Percentiles rank a stretch among this genome's conserved stretches.
These are phyloP conservation scores for Pseudomyrmex pallidus DNA, from an alignment of 1,140 invertebrate species.

Conservation along the genomic window DNA sequence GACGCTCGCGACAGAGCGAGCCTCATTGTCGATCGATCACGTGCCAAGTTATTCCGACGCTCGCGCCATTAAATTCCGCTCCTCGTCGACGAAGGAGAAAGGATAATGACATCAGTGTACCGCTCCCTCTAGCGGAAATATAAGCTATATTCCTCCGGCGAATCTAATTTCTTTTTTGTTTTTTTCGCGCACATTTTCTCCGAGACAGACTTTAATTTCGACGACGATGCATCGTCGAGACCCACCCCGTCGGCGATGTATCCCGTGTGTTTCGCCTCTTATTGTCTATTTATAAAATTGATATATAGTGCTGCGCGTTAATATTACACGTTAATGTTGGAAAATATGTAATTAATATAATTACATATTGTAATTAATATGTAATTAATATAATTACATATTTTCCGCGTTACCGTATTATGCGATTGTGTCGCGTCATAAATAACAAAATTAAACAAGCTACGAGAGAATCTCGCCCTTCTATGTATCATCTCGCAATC, in stretches of 20 bases:
- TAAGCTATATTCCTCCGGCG: not conserved
- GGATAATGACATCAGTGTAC: constrained; percentile 25
- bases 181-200: not conserved
- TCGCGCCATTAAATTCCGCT: constrained; percentile 35
- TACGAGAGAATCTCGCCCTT: not conserved
- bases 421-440: not conserved
- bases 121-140: not conserved
- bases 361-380: too few relatives aligned
- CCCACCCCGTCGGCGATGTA: too few relatives aligned
- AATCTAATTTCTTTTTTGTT: not conserved
- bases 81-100: constrained; percentile 9
- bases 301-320: too few relatives aligned
- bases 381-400: too few relatives aligned
- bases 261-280: not conserved
- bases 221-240: not conserved
- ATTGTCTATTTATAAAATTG: not conserved
- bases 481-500: too few relatives aligned
- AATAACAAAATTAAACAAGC: not conserved
- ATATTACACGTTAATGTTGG: too few relatives aligned
- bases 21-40: constrained; percentile 44
- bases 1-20: not conserved
- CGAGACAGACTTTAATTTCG: not conserved
- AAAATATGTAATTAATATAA: too few relatives aligned
- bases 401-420: too few relatives aligned
- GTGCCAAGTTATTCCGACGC: constrained; percentile 19